Evolutionary conservation across 2,797 vertebrate species (phyloP).

Genomic region (Telmatherina bonti): DNA sequence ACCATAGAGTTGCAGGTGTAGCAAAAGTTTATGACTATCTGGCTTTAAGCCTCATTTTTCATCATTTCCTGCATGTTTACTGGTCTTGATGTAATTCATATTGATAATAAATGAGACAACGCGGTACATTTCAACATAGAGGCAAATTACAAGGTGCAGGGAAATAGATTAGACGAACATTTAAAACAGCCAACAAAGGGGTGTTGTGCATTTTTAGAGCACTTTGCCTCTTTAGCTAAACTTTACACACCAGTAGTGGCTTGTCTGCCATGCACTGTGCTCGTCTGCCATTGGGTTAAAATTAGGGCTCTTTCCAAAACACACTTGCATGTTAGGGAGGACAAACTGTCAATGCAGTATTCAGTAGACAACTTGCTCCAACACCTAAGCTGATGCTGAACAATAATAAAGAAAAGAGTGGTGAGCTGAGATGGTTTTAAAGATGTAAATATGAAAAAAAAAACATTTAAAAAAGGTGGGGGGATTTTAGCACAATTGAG

Average conservation of each 20-base stretch:
- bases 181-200: background rate
- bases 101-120: background rate
- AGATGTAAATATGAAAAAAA: background rate
- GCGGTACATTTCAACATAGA: background rate
- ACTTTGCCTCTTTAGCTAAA: background rate
- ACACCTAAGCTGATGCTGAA: background rate
- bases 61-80: background rate
- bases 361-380: background rate
- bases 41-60: background rate
- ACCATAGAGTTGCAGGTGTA: too few relatives aligned
- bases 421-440: background rate
- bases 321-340: background rate
- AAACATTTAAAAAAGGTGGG: background rate
- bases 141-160: background rate
- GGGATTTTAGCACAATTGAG: too few relatives aligned
- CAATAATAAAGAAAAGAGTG: background rate
- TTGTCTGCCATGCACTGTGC: background rate
- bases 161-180: background rate
- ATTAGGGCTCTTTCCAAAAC: background rate
- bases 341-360: background rate
- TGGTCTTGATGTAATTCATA: background rate
- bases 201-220: background rate
- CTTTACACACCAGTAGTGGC: background rate
- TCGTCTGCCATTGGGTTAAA: background rate
- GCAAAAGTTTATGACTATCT: background rate